Evolutionary conservation across 2,888 invertebrate genomes (phyloP).

Genomic region (Trichogramma dendrolimi): DNA sequence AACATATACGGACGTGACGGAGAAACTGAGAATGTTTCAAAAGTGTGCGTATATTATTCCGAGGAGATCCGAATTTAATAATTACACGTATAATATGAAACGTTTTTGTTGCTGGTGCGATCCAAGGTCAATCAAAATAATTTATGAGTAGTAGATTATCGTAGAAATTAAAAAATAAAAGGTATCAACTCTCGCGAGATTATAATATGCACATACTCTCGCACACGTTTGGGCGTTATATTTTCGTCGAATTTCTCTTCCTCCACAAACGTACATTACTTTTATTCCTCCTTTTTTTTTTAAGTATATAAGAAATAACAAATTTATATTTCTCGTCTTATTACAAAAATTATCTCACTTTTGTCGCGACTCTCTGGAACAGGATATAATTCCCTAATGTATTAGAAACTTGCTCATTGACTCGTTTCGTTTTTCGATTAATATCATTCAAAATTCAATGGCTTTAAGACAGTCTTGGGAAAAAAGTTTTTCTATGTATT

Average conservation of each 20-base stretch:
- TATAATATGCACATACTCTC: slow-evolving; percentile 26
- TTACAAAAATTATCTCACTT: neutral
- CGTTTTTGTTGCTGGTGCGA: slow-evolving; percentile 5
- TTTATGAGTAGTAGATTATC: slow-evolving; percentile 19
- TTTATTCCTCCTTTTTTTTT: slow-evolving; percentile 13
- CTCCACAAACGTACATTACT: slow-evolving; percentile 17
- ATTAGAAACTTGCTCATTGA: slow-evolving; percentile 30
- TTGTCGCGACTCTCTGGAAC: slow-evolving; percentile 13
- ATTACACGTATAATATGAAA: slow-evolving; percentile 2
- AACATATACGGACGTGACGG: slow-evolving; percentile 4
- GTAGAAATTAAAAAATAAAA: slow-evolving; percentile 24
- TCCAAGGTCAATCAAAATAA: neutral
- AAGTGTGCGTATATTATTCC: slow-evolving; percentile 17
- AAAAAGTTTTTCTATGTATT: neutral
- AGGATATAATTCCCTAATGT: slow-evolving; percentile 12
- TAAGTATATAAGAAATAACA: slow-evolving; percentile 26
- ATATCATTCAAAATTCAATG: slow-evolving; percentile 43
- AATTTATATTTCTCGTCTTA: slow-evolving; percentile 6
- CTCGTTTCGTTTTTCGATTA: slow-evolving; percentile 31
- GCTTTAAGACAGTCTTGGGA: slow-evolving; percentile 45
- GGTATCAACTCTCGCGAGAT: neutral
- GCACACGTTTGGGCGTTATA: slow-evolving; percentile 18
- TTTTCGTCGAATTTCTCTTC: slow-evolving; percentile 15
- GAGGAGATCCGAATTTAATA: slow-evolving; percentile 4
- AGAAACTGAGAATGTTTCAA: slow-evolving; percentile 7